phyloP scores from a whole-genome alignment of 2,113 vertebrate species.

The Antigone vipio region DNA sequence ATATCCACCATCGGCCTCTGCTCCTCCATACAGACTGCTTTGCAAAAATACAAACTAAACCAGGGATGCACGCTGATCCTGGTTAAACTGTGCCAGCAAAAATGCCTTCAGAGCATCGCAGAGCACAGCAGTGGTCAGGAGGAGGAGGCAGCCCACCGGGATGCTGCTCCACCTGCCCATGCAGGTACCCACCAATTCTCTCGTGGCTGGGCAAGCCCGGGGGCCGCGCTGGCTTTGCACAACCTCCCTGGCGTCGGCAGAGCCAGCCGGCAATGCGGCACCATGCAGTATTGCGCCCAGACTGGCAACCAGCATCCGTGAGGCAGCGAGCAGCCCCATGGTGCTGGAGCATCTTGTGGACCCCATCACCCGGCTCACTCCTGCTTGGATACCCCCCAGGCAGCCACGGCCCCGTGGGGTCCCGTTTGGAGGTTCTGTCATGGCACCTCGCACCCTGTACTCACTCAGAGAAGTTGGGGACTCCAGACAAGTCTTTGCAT shows the following conservation, averaged over 20 bases:
- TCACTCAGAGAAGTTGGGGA: background rate
- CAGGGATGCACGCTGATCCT: background rate
- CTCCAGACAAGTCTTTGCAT: too few relatives aligned
- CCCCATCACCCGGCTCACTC: background rate
- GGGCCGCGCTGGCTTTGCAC: background rate
- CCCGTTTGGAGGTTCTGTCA: background rate
- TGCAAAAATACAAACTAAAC: background rate
- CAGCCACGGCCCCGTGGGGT: accelerated
- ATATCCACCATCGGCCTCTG: background rate
- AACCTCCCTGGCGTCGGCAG: accelerated
- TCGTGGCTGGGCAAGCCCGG: background rate
- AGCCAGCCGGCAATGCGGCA: background rate
- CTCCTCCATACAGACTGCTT: background rate
- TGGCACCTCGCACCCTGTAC: background rate
- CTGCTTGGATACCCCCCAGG: accelerated
- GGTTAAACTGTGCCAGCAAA: background rate
- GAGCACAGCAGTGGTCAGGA: background rate
- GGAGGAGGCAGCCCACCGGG: background rate
- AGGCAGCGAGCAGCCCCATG: accelerated
- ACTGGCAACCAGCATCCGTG: background rate
- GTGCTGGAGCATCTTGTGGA: background rate
- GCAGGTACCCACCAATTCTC: background rate
- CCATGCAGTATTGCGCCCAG: accelerated
- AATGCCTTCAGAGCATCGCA: background rate
- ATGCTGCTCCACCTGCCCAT: background rate